Conservation (phyloP, 2,888 invertebrate genomes). For the Taphrorychus bicolor region DNA sequence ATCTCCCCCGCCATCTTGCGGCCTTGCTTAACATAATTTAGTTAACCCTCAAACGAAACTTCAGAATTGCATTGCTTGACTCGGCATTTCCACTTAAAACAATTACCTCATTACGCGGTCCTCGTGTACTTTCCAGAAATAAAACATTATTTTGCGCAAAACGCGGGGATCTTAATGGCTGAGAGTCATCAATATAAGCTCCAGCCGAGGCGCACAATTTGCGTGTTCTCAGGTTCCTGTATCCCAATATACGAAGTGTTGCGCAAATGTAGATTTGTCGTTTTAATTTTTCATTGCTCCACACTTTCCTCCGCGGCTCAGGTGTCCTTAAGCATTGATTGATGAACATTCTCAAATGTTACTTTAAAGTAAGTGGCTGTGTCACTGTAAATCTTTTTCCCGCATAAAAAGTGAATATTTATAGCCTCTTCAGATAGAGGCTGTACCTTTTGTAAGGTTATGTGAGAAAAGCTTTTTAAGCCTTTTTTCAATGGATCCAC, state of each 20-base stretch:
- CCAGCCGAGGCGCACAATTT: background rate
- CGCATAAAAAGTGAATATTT: slow-evolving; percentile 41
- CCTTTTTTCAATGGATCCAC: slow-evolving; percentile 32
- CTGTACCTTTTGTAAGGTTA: slow-evolving; percentile 39
- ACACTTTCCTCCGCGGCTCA: slow-evolving; percentile 24
- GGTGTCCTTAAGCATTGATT: slow-evolving; percentile 39
- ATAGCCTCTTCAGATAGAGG: slow-evolving; percentile 37
- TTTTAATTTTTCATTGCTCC: slow-evolving; percentile 23
- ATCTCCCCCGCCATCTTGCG: too few relatives aligned
- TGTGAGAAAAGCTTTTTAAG: slow-evolving; percentile 36
- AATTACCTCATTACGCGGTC: too few relatives aligned
- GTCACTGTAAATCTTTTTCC: slow-evolving; percentile 39
- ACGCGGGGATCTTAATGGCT: background rate
- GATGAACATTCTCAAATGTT: slow-evolving; percentile 38
- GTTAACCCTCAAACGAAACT: too few relatives aligned
- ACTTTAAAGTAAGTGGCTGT: slow-evolving; percentile 41
- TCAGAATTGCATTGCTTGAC: too few relatives aligned
- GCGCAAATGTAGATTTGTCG: slow-evolving; percentile 10
- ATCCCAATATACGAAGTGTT: background rate
- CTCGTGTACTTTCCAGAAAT: too few relatives aligned
- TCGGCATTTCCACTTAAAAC: too few relatives aligned
- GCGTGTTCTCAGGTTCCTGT: background rate
- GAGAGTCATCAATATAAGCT: slow-evolving; percentile 3
- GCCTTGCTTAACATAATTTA: too few relatives aligned
- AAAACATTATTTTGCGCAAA: too few relatives aligned